phyloP scores from a whole-genome alignment of 2,113 vertebrate genomes.

The Gymnorhina tibicen region DNA sequence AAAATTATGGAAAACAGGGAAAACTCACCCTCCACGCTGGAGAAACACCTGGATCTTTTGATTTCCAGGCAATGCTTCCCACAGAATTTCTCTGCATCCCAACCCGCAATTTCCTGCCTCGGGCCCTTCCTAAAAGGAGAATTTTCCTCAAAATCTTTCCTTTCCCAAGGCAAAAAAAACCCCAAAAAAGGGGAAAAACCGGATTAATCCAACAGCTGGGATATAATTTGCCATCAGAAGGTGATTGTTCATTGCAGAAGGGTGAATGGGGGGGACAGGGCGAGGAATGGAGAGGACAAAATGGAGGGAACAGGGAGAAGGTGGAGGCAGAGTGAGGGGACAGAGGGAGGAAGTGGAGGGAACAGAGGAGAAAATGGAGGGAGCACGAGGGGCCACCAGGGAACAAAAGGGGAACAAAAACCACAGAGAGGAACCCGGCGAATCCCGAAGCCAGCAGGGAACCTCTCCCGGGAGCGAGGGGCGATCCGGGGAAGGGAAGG shows the following conservation, averaged over 20 bases:
- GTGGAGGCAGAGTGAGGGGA: no score
- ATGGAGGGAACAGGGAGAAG: neutral
- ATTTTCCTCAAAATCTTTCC: neutral
- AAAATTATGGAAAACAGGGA: neutral
- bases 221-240: neutral
- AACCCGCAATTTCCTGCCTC: neutral
- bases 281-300: neutral
- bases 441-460: rapidly evolving
- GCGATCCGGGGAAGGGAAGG: rapidly evolving
- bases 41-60: neutral
- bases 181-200: rapidly evolving
- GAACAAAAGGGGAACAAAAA: neutral
- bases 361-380: neutral
- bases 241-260: neutral
- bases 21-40: neutral
- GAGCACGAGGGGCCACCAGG: neutral
- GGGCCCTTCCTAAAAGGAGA: neutral
- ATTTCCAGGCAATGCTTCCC: neutral
- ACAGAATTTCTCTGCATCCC: neutral
- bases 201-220: neutral
- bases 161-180: neutral
- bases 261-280: neutral
- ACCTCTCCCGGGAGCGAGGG: neutral
- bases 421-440: rapidly evolving
- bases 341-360: neutral